phyloP scores from a whole-genome alignment of 2,797 vertebrate species.

The Epinephelus coioides region DNA sequence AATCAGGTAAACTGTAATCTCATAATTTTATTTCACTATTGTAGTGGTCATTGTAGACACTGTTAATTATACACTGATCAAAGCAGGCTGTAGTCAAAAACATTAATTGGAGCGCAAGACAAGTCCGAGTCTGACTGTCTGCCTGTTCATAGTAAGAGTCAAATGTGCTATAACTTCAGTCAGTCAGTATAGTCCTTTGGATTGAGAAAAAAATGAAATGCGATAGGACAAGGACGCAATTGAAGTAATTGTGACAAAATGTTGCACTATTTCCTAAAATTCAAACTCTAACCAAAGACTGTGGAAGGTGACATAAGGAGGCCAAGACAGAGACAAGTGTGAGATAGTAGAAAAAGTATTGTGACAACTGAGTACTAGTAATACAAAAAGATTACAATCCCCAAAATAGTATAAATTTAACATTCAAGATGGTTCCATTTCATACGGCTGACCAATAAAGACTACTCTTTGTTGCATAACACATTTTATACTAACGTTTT shows the following conservation, averaged over 20 bases:
- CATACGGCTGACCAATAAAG: not conserved
- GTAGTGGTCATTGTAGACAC: not conserved
- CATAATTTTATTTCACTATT: not conserved
- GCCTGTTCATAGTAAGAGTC: not conserved
- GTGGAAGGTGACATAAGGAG: no score
- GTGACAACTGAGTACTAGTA: no score
- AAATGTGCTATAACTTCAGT: not conserved
- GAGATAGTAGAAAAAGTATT: no score
- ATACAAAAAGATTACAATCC: no score
- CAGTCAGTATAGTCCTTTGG: not conserved
- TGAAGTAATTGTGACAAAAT: not conserved
- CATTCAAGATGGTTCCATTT: not conserved
- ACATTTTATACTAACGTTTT: not conserved
- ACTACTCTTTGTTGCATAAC: not conserved
- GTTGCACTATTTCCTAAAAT: not conserved
- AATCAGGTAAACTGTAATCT: constrained; percentile 62
- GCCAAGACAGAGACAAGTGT: no score
- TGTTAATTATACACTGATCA: not conserved
- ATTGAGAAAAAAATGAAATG: not conserved
- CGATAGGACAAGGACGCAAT: not conserved
- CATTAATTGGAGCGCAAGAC: not conserved
- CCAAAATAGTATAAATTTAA: not conserved
- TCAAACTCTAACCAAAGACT: not conserved
- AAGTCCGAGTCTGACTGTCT: not conserved
- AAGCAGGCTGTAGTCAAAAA: not conserved